Base-by-base conservation (phyloP, 2,113 vertebrate species). In the Paralichthys olivaceus region DNA sequence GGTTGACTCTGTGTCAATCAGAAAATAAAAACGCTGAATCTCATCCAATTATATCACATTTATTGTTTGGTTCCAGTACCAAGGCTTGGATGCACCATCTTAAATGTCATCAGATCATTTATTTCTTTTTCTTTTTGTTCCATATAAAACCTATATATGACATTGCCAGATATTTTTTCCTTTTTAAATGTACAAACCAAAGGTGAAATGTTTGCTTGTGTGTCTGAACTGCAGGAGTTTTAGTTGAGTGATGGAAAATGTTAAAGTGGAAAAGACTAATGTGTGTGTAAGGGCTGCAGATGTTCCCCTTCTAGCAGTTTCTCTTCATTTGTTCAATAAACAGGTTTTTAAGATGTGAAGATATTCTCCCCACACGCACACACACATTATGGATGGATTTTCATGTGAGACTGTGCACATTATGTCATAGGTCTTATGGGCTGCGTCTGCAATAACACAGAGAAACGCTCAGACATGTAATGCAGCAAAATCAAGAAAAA, bases 241-340 rank as follows among this genome's bases (percentile, higher is more conserved):
- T 8, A n/a, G 6, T 22, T 8, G 20, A 20, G 20, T 20, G 20
- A n/a, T 9, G 49, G 7, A 51, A 7, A 19, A 51, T 26, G 8
- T 7, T 20, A 56, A 58, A 7, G 23, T 1, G n/a, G 8, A 64
- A 85, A 51, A 68, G 72, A 79, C 29, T 64, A 81, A 77, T 55
- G 22, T 55, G 49, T 69, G 32, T 32, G 20, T 23, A 2, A 78
- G 45, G 32, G 37, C 56, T 53, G 64, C 77, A 70, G 28, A 80
- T 72, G 79, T 85, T 84, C 71, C 68, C 55, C 67, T 62, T 8
- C 51, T n/a, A 73, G 75, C 73, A 60, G 49, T 86, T 79, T 80
- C 11, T 85, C 77, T 74, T 72, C 55, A 78, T 86, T 71, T 83
- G 22, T 20, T 32, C 3, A 8, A 57, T 80, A 65, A 81, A 34